Evolutionary conservation across 2,888 invertebrate genomes (phyloP), one percentile per base, ranked within the genome.

Genomic region (Drosophila basisetae): DNA sequence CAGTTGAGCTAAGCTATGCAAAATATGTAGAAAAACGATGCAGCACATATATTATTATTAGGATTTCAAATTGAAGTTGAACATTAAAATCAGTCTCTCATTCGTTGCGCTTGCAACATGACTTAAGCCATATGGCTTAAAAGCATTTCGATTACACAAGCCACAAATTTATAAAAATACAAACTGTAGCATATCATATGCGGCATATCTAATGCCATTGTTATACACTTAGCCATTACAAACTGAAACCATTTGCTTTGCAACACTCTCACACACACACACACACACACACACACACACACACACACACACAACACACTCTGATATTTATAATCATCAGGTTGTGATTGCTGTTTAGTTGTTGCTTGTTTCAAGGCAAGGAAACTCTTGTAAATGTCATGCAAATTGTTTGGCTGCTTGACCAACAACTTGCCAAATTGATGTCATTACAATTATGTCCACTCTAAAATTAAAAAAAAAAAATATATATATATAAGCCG

Each of bases 381-480:
- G 22, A 47, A 73, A 37, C 68, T 49, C 50, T 54, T 52, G 25
- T 6, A 65, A 74, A 59, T 60, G 50, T 50, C 59, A 63, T 43
- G 60, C 56, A 59, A 60, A 59, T 65, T 56, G 43, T 37, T 60
- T 52, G n/a, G 4, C 22, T 33, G 37, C 71, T 77, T 76, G 76
- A 73, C 81, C 81, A 78, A 72, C 80, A 68, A 71, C 67, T 61
- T 35, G 9, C 6, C 82, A 82, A 82, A 79, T 78, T 69, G 73
- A 67, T 69, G 79, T 72, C 69, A 82, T 73, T 82, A 79, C 68
- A 78, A 81, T 73, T 76, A 59, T 52, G 49, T 7, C 47, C 55
- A 41, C 43, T 43, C 54, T 2, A n/a, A 39, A 60, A 70, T 30
- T 4, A 30, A 16, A 55, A 33, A 39, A 18, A 43, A 13, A 13